Base-by-base conservation (phyloP, 2,888 invertebrate genomes). In the Drosophila colorata region DNA sequence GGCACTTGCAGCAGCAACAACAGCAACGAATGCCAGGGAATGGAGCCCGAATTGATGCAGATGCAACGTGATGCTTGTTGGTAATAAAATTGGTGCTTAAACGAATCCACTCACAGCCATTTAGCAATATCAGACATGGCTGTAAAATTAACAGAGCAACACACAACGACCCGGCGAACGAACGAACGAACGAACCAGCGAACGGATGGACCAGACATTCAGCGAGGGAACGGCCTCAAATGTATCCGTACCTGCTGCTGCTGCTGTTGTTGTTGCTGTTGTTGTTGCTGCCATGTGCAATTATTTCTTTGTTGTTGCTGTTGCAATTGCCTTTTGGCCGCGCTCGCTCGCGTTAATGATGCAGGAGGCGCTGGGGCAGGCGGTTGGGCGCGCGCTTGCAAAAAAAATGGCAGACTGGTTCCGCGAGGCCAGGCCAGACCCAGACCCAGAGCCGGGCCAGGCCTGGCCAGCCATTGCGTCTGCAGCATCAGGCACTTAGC, bases 41-140 rank as follows among this genome's bases (percentile, higher is more conserved):
- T 63, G 55, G 20, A 65, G 63, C 69, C 59, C 66, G 75, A 78
- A 80, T 78, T 87, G 82, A 78, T 83, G 82, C 87, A 87, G 84
- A 84, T 88, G 80, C 84, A 84, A 83, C 84, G 88, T 87, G 87
- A 80, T 87, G 84, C 87, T 85, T 88, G 89, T 85, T 85, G 88
- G 87, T 88, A 89, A 89, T 90, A 89, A 90, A 89, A 90, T 89
- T 88, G 90, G 88, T 89, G 90, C 90, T 89, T 90, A 89, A 90
- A 89, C 89, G 89, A 89, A 89, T 87, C 90, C 89, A 89, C 90
- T 89, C 89, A 90, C 83, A 89, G 90, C 90, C 89, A 89, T 90
- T 89, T 89, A 89, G 90, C 90, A 89, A 88, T 90, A 88, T 89
- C 86, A 87, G 88, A 90, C 89, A 88, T 87, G 89, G 85, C 87